phyloP scores from a whole-genome alignment of 2,113 vertebrate species.

The Charina bottae region DNA sequence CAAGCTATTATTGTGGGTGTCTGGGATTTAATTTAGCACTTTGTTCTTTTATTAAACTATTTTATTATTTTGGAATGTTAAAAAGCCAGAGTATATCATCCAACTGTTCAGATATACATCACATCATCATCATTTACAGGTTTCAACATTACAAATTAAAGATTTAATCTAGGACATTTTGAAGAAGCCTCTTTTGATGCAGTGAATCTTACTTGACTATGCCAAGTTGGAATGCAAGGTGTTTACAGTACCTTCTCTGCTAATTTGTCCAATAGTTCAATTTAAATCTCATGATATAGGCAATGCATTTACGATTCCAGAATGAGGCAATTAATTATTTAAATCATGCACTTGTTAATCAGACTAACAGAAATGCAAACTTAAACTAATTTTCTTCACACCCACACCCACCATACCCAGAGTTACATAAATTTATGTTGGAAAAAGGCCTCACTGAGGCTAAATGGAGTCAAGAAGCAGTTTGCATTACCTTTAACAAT shows the following conservation, averaged over 20 bases:
- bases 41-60: slow-evolving; percentile 3
- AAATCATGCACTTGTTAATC: background rate
- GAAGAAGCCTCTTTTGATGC: background rate
- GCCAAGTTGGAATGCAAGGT: background rate
- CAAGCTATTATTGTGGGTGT: slow-evolving; percentile 17
- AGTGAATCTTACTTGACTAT: background rate
- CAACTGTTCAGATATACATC: background rate
- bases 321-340: background rate
- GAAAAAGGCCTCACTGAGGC: background rate
- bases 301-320: background rate
- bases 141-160: background rate
- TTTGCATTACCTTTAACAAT: background rate
- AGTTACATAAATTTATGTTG: background rate
- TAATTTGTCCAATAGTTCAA: background rate
- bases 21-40: slow-evolving; percentile 12
- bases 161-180: background rate
- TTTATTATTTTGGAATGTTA: slow-evolving; percentile 6
- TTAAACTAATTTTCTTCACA: background rate
- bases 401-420: background rate
- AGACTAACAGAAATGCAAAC: background rate
- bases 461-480: background rate
- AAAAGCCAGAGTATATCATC: background rate
- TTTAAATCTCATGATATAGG: background rate
- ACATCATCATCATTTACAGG: background rate
- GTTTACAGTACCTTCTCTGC: background rate